Base-by-base conservation (phyloP, 1,140 invertebrate genomes). In the Penaeus japonicus region DNA sequence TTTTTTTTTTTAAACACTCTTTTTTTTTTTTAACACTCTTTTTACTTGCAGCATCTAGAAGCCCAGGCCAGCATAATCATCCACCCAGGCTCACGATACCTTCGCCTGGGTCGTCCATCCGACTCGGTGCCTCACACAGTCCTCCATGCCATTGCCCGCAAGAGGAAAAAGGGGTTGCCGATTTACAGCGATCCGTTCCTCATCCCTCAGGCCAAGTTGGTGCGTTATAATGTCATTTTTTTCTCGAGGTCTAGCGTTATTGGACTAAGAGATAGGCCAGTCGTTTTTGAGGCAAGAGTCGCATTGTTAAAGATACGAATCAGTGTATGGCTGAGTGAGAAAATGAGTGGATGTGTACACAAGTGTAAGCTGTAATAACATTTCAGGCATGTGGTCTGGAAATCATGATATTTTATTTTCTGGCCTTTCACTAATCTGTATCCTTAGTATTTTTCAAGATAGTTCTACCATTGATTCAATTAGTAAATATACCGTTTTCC, bases 41-140 rank as follows among this genome's bases (percentile, higher is more conserved):
- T 80, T 10, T 84, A 83, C 80, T 91, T 90, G 55, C 92, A 95
- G 93, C 94, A 95, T 92, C 94, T 95, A 89, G 95, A 96, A 90
- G 94, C 96, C 1, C 95, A 96, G 91, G 95, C 95, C 47, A 53
- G 96, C 57, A 90, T 99, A 65, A 95, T 99, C n/a, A 97, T 99
- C 77, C 97, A 99, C 92, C 97, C 98, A 81, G 98, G 98, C 15
- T 99, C 98, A 0, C 94, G 96, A 77, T 96, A 97, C 92, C 93
- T 99, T 22, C 93, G 97, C 78, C 97, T 99, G 91, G 97, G 97
- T 3, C 93, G 96, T 92, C 97, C 97, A 12, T 97, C 96, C 0
- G 97, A 99, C 93, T 93, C 97, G 2, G 95, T 96, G 92, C 98
- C 98, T 53, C 93, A 96, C 62, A 96, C 95, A 20, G 93, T 98